Evolutionary conservation across 2,797 vertebrate genomes (phyloP).

Genomic region (Ctenosaura bakeri): DNA sequence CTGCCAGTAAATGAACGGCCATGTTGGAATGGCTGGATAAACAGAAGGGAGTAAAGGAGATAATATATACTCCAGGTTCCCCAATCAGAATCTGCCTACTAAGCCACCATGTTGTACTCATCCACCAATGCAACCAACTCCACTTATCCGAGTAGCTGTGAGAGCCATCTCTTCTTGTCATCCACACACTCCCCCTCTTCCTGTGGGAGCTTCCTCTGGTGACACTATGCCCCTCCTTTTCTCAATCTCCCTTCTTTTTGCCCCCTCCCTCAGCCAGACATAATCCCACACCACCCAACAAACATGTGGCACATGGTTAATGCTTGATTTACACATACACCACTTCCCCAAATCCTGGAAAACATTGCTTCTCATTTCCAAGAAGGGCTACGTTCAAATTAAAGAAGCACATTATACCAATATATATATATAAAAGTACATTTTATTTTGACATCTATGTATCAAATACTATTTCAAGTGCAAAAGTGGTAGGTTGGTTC

Average conservation of each 20-base stretch:
- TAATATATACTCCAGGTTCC: not conserved
- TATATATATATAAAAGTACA: not conserved
- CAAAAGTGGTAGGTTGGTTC: not conserved
- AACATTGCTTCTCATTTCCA: not conserved
- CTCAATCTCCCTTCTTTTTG: not conserved
- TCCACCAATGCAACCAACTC: not conserved
- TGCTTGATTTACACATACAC: not conserved
- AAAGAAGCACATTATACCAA: constrained; percentile 39
- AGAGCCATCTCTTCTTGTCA: not conserved
- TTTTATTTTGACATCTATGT: constrained; percentile 28
- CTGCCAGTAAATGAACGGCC: not conserved
- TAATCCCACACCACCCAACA: not conserved
- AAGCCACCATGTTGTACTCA: not conserved
- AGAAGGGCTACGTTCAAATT: not conserved
- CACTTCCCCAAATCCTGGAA: not conserved
- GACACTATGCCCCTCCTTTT: too few species aligned
- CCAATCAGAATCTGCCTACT: too few species aligned
- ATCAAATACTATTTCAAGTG: not conserved
- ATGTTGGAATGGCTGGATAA: not conserved
- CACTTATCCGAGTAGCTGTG: too few species aligned
- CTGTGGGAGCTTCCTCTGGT: not conserved
- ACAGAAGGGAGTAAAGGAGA: not conserved
- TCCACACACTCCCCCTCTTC: too few species aligned
- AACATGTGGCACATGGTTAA: not conserved
- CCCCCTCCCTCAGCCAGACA: not conserved